Evolutionary conservation across 1,140 invertebrate genomes (phyloP).

Genomic region (Trichonephila clavata): DNA sequence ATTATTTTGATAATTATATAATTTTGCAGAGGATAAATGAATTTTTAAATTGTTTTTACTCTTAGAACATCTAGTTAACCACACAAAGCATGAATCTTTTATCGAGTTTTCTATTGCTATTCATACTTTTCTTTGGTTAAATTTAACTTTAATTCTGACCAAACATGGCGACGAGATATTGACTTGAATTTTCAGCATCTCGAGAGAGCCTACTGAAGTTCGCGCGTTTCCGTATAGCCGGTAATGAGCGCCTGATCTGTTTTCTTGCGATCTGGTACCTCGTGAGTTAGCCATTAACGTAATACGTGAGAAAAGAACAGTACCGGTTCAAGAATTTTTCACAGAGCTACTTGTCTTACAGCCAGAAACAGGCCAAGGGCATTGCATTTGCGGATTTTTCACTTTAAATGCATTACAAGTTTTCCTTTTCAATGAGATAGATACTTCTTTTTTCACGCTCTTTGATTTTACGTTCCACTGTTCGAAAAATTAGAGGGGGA

Average conservation of each 20-base stretch:
- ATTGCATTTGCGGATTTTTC: conserved; percentile 28
- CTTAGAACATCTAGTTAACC: too few species aligned
- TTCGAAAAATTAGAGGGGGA: background rate
- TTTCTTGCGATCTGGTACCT: conserved; percentile 43
- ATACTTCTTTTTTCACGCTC: background rate
- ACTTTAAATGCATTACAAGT: conserved; percentile 50
- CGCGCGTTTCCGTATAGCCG: conserved; percentile 17
- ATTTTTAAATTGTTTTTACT: too few species aligned
- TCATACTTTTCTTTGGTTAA: too few species aligned
- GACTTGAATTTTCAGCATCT: background rate
- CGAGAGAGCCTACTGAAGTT: background rate
- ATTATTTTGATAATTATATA: too few species aligned
- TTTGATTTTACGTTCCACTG: conserved; percentile 3
- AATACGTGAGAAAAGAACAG: conserved; percentile 60
- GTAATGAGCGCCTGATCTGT: conserved; percentile 53
- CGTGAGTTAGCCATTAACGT: conserved; percentile 69
- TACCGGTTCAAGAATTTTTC: conserved; percentile 50
- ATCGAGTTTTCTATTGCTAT: too few species aligned
- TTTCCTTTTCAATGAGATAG: conserved; percentile 49
- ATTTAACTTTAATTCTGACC: background rate
- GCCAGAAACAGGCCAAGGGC: conserved; percentile 47
- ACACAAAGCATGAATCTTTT: too few species aligned
- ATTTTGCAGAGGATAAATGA: too few species aligned
- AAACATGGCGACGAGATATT: background rate
- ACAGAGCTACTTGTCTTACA: conserved; percentile 61